These are phyloP conservation scores for Corythoichthys intestinalis DNA, from an alignment of 2,113 vertebrate species.

Conservation along the genomic window DNA sequence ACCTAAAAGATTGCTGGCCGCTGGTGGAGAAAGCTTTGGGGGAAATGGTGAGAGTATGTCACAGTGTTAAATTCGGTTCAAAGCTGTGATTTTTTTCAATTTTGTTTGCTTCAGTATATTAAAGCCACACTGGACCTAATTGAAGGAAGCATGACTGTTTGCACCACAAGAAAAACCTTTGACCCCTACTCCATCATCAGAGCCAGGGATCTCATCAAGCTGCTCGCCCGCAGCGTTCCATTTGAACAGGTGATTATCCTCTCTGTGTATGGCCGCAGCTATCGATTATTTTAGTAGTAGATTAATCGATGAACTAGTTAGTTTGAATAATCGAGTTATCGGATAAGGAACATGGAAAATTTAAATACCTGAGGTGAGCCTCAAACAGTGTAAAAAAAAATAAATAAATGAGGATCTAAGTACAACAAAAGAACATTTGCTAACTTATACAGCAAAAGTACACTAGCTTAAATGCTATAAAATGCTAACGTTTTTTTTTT, in stretches of 20 bases:
- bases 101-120: conserved; percentile 72
- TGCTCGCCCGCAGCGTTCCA: conserved; percentile 89
- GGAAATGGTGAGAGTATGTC: conserved; percentile 76
- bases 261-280: too few species aligned
- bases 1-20: conserved; percentile 94
- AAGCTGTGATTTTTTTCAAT: neutral
- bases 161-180: conserved; percentile 91
- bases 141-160: conserved; percentile 92
- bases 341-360: too few species aligned
- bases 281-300: too few species aligned
- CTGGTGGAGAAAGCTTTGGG: conserved; percentile 87
- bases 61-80: neutral
- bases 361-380: too few species aligned
- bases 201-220: conserved; percentile 92
- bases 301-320: too few species aligned
- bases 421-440: too few species aligned
- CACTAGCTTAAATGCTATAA: too few species aligned
- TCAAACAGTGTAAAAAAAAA: too few species aligned
- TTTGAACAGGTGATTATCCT: conserved; percentile 85
- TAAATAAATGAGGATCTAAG: too few species aligned
- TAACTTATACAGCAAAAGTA: too few species aligned
- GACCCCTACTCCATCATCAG: conserved; percentile 89
- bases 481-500: too few species aligned
- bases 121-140: conserved; percentile 87
- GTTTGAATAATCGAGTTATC: too few species aligned